Base-by-base conservation (phyloP, 2,888 invertebrate genomes). In the Thelaira solivaga region DNA sequence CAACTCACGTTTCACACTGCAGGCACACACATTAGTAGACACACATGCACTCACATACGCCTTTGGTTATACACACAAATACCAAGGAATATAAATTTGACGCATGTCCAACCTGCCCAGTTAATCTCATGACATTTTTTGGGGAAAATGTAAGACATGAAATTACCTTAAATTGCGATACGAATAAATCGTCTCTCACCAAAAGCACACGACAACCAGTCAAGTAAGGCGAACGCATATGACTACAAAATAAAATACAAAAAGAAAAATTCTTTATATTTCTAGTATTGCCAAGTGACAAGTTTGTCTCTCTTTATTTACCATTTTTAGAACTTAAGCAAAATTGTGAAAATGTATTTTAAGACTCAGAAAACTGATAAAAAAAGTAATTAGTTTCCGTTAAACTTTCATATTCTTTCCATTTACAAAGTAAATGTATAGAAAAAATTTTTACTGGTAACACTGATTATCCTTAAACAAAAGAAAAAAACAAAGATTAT, bases 91-190 rank as follows among this genome's bases (percentile, higher is more conserved):
- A 67, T 43, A 34, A 16, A 39, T 62, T 71, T 67, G 64, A 68
- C 57, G 68, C 59, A 76, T 73, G 76, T 61, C 62, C 64, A 47
- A 51, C n/a, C 13, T 26, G 43, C 22, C 36, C 49, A 51, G 53
- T 62, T 55, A 62, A 61, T 61, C 53, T 68, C 24, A 53, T 64
- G 68, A 57, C 62, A 74, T 61, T 55, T 65, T 74, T 59, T n/a
- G n/a, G n/a, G 29, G 34, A 61, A 53, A 74, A 64, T 47, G 73
- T 68, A 59, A 59, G 53, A 49, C 75, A 69, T 73, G 68, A 80
- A 80, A 76, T 76, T 73, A 76, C 80, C 72, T 62, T 47, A 76
- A 80, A 80, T 65, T 76, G 68, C 76, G 76, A 74, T 59, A 64
- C 53, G 51, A 67, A 43, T 20, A n/a, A n/a, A n/a, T n/a, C n/a